Evolutionary conservation across 2,888 invertebrate species (phyloP), one percentile per base, ranked within the genome.

Genomic region (Orchestes rusci): DNA sequence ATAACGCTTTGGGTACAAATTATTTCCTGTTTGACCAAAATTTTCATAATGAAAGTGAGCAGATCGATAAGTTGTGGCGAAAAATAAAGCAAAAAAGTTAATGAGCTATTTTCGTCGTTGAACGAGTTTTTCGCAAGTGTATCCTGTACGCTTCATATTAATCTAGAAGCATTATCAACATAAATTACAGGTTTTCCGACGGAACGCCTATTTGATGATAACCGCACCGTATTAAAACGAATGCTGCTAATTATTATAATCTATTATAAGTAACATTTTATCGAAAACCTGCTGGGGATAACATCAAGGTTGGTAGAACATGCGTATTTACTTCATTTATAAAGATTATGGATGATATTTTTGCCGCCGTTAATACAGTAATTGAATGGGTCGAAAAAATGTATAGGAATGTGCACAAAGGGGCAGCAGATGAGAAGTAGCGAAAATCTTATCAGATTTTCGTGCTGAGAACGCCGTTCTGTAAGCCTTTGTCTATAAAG

Each of bases 401-500:
- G n/a, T n/a, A n/a, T n/a, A n/a, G n/a, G n/a, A n/a, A n/a, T n/a
- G n/a, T n/a, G n/a, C n/a, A n/a, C n/a, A n/a, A n/a, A n/a, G n/a
- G n/a, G n/a, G n/a, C n/a, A n/a, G n/a, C n/a, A 43, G 15, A 43
- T 16, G 39, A 43, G 34, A 39, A 29, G 39, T 43, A 38, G 46
- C 43, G 39, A 45, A 47, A 43, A 43, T 53, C 46, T 59, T 60
- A 62, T 63, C 61, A 59, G 61, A 62, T 62, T 52, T 60, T 62
- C 61, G 61, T 62, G 62, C 61, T 61, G 61, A 59, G 61, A 62
- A 59, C 57, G 58, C 57, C 56, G 51, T 53, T 57, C 39, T n/a
- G 43, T 39, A 34, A 43, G 16, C 33, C 43, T 43, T 58, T 50
- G 52, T 53, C 43, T 49, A 43, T 56, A 53, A 53, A 54, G 51